Percentiles rank a stretch among this genome's conserved stretches.
phyloP scores from a whole-genome alignment of 2,888 invertebrate genomes.

The Trissolcus japonicus region DNA sequence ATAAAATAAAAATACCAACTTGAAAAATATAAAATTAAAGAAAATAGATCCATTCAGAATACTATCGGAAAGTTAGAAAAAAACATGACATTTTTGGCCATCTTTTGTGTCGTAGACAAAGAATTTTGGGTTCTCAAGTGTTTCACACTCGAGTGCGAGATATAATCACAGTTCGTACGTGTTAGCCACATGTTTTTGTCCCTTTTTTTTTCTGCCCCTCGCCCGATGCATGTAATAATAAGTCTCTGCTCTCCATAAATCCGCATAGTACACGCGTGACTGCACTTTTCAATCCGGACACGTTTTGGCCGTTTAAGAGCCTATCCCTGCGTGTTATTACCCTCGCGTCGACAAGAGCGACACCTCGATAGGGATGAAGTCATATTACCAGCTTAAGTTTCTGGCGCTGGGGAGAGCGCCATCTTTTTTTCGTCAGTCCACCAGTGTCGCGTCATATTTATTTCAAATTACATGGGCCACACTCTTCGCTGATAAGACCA shows the following conservation, averaged over 20 bases:
- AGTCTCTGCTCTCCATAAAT: slow-evolving; percentile 33
- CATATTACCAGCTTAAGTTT: slow-evolving; percentile 52
- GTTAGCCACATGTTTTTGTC: slow-evolving; percentile 17
- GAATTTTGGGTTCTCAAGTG: not conserved
- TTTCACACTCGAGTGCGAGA: slow-evolving; percentile 31
- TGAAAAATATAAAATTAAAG: too few species aligned
- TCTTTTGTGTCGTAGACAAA: slow-evolving; percentile 7
- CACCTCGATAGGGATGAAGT: slow-evolving; percentile 48
- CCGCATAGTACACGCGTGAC: slow-evolving; percentile 48
- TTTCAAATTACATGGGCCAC: slow-evolving; percentile 48
- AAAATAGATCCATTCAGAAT: too few species aligned
- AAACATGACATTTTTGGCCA: not conserved
- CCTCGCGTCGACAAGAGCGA: slow-evolving; percentile 33
- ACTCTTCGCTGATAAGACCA: slow-evolving; percentile 37
- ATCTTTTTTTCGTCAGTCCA: slow-evolving; percentile 23
- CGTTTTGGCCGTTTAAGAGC: slow-evolving; percentile 47
- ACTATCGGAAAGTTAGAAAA: too few species aligned
- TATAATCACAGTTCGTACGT: slow-evolving; percentile 28
- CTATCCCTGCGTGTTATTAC: slow-evolving; percentile 41
- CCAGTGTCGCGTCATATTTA: slow-evolving; percentile 52
- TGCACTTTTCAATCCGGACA: slow-evolving; percentile 52
- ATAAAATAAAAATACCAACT: too few species aligned
- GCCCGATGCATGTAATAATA: slow-evolving; percentile 39
- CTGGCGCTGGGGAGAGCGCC: slow-evolving; percentile 4
- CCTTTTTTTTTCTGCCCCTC: slow-evolving; percentile 17